Evolutionary conservation across 1,140 invertebrate genomes (phyloP), one percentile per base, ranked within the genome.

Genomic region (Sogatella furcifera): DNA sequence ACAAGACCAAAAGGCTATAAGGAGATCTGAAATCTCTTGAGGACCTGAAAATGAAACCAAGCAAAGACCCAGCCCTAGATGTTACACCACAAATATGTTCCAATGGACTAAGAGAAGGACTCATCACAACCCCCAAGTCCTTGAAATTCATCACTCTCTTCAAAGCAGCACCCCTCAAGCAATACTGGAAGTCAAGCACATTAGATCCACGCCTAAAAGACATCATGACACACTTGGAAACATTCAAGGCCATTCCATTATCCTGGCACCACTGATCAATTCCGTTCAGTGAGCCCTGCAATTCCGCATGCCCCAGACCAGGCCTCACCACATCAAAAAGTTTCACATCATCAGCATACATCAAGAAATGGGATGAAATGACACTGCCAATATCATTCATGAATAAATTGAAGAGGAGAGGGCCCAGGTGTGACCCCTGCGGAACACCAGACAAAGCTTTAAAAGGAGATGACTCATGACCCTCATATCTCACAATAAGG

Each of bases 321-420:
- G 5, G 24, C 1, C 4, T 19, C 5, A 57, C 34, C 28, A 2
- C 9, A 19, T 28, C 34, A 57, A 57, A 57, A 17, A 57, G 17
- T 21, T 57, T 57, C 2, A 57, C 22, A 42, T 57, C 55, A 42
- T 57, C 55, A 19, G 55, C 55, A 57, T 31, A 57, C 55, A 41
- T 57, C 17, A 57, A 9, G 34, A 42, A 57, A 17, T 15, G 9
- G 34, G 5, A 19, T 17, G n/a, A 28, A 19, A 55, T 55, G 53
- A 55, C 11, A 5, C 34, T 24, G 11, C 24, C 53, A 57, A 57
- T 41, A 42, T 57, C 55, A 57, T 57, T 57, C 24, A 57, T 57
- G 34, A 57, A 57, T 2, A 57, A 4, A n/a, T 57, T 57, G 34
- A 57, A 57, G 24, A 57, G 55, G 1, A 57, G 34, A n/a, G n/a